phyloP scores from a whole-genome alignment of 2,113 vertebrate genomes.

The Spheniscus mendiculus region DNA sequence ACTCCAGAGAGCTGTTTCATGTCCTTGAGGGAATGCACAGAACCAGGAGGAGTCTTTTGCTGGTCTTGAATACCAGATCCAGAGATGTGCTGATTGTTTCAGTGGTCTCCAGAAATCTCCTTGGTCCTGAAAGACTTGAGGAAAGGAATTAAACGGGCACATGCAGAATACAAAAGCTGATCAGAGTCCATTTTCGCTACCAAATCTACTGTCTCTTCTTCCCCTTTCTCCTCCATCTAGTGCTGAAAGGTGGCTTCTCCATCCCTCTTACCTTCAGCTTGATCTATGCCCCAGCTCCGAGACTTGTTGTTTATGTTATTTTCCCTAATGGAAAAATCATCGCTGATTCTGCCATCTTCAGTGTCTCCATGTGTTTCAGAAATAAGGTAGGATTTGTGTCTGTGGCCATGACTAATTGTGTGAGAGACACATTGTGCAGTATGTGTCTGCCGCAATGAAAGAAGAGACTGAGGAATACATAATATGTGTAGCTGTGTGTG shows the following conservation, averaged over 20 bases:
- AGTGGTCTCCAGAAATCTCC: background rate
- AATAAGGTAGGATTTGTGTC: constrained; percentile 75
- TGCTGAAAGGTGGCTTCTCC: constrained; percentile 68
- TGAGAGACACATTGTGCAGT: too few relatives aligned
- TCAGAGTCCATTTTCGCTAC: background rate
- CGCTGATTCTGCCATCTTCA: constrained; percentile 72
- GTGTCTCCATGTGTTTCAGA: constrained; percentile 79
- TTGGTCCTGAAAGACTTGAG: background rate
- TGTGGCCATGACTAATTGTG: background rate
- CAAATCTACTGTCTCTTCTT: background rate
- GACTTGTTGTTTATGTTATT: constrained; percentile 77
- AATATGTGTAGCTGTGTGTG: background rate
- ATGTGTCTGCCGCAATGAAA: background rate
- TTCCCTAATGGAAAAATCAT: constrained; percentile 80
- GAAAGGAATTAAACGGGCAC: background rate
- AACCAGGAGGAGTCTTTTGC: background rate
- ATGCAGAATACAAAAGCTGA: background rate
- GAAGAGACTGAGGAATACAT: background rate
- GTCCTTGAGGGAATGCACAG: background rate
- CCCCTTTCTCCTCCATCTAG: constrained; percentile 40
- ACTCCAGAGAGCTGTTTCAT: background rate
- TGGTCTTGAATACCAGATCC: background rate
- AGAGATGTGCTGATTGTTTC: background rate
- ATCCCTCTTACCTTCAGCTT: constrained; percentile 74
- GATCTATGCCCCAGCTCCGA: constrained; percentile 72